Evolutionary conservation across 2,888 invertebrate species (phyloP).

Genomic region (Ochropleura leucogaster): DNA sequence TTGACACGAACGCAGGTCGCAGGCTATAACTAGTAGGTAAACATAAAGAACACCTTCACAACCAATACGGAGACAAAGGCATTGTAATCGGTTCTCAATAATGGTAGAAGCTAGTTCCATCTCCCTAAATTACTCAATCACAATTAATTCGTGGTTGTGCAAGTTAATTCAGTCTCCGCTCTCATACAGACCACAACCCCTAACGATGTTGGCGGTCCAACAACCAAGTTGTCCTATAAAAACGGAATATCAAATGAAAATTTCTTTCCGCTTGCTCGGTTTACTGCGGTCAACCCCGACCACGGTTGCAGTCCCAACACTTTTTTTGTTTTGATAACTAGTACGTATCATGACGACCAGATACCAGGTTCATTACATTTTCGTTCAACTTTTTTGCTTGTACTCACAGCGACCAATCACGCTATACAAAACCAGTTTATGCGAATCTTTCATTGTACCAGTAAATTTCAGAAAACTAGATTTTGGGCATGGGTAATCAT

Average conservation of each 20-base stretch:
- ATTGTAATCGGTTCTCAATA: constrained; percentile 15
- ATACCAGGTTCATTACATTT: constrained; percentile 50
- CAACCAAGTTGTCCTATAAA: constrained; percentile 75
- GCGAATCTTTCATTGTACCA: too few relatives aligned
- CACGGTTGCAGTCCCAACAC: constrained; percentile 67
- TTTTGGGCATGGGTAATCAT: too few relatives aligned
- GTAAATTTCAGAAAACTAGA: too few relatives aligned
- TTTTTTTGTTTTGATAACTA: constrained; percentile 41
- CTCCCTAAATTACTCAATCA: constrained; percentile 13
- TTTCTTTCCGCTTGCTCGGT: constrained; percentile 77
- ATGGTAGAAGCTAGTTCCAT: constrained; percentile 16
- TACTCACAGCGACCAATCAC: background rate
- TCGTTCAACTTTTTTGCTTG: constrained; percentile 31
- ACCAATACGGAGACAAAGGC: constrained; percentile 16
- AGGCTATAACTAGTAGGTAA: too few relatives aligned
- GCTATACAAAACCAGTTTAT: too few relatives aligned
- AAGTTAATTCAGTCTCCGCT: constrained; percentile 41
- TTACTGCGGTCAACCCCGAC: constrained; percentile 74
- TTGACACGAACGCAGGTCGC: too few relatives aligned
- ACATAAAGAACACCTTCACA: too few relatives aligned
- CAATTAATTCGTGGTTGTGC: constrained; percentile 12
- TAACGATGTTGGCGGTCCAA: constrained; percentile 68
- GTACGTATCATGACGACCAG: constrained; percentile 34
- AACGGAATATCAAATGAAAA: constrained; percentile 81
- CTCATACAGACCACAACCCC: constrained; percentile 42